Evolutionary conservation across 1,140 invertebrate genomes (phyloP).

Genomic region (Macrostomum lignano): DNA sequence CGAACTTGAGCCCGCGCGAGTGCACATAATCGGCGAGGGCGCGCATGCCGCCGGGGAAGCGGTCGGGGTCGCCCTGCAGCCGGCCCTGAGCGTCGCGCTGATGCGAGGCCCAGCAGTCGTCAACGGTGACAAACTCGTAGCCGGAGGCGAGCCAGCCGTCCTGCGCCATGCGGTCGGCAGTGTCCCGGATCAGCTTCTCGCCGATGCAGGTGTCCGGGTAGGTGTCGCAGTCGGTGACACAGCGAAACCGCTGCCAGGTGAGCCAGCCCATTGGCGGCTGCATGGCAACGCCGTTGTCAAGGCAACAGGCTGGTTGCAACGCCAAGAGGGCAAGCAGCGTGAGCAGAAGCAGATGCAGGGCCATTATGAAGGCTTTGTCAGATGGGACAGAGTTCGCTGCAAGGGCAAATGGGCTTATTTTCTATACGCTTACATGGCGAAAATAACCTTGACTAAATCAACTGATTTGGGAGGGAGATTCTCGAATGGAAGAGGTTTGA

Average conservation of each 20-base stretch:
- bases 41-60: constrained; percentile 72
- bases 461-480: too few relatives aligned
- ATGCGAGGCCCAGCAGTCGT: constrained; percentile 73
- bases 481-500: too few relatives aligned
- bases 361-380: too few relatives aligned
- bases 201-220: constrained; percentile 34
- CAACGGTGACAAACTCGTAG: constrained; percentile 71
- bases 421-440: too few relatives aligned
- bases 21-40: constrained; percentile 70
- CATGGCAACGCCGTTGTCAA: constrained; percentile 22
- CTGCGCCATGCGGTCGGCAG: constrained; percentile 56
- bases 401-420: too few relatives aligned
- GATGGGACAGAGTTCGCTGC: too few relatives aligned
- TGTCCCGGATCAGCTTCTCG: constrained; percentile 59
- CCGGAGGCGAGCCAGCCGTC: constrained; percentile 62
- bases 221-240: constrained; percentile 18
- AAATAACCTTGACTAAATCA: too few relatives aligned
- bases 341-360: too few relatives aligned
- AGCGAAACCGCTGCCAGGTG: constrained; percentile 23
- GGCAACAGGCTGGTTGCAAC: too few relatives aligned
- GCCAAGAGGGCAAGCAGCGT: too few relatives aligned
- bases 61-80: constrained; percentile 49
- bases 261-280: constrained; percentile 28
- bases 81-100: constrained; percentile 41
- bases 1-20: constrained; percentile 65